Percentiles rank a stretch among this genome's conserved stretches.
These are phyloP conservation scores for Anomalospiza imberbis DNA, from an alignment of 2,797 vertebrate genomes.

Conservation along the genomic window DNA sequence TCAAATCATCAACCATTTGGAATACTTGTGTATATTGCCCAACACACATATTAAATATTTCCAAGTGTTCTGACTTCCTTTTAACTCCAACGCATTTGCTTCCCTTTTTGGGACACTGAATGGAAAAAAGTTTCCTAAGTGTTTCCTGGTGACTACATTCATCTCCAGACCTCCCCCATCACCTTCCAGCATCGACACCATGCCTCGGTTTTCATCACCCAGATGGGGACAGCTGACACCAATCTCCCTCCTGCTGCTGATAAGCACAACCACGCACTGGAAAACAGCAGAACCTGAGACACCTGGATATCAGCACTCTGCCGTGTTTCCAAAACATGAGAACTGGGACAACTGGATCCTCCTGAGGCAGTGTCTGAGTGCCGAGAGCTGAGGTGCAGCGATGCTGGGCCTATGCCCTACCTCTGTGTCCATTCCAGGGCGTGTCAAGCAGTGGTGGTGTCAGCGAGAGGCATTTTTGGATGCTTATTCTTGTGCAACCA, in stretches of 20 bases:
- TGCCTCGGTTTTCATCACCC: rapidly evolving
- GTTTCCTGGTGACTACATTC: neutral
- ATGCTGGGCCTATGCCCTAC: neutral
- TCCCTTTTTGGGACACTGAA: neutral
- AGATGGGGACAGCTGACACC: neutral
- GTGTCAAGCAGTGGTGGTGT: rapidly evolving
- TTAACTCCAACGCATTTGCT: neutral
- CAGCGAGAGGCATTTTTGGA: neutral
- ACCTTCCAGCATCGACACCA: rapidly evolving
- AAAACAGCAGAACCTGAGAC: neutral
- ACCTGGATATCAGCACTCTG: neutral
- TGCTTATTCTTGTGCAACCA: neutral
- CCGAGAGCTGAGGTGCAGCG: neutral
- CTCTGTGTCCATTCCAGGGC: rapidly evolving
- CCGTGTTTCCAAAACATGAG: neutral
- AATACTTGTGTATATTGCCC: neutral
- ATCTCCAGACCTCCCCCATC: neutral
- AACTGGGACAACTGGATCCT: neutral
- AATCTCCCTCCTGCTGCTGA: neutral
- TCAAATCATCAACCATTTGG: neutral
- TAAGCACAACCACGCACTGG: neutral
- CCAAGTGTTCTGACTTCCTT: neutral
- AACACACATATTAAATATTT: neutral
- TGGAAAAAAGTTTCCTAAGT: neutral
- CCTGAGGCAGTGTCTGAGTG: rapidly evolving